These are phyloP conservation scores for Pollenia griseotomentosa DNA, from an alignment of 2,888 invertebrate genomes.

Conservation along the genomic window DNA sequence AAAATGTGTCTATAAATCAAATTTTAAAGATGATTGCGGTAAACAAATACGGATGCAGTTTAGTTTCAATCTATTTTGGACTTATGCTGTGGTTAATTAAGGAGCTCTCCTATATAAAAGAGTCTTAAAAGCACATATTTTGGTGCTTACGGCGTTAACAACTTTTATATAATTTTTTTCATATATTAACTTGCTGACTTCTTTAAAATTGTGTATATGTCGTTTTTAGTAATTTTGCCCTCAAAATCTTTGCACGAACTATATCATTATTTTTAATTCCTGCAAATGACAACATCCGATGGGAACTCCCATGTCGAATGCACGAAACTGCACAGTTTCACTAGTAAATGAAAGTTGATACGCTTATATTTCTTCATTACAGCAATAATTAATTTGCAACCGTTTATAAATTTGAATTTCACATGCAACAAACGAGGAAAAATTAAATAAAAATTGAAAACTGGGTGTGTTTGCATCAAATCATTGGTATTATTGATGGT, in stretches of 20 bases:
- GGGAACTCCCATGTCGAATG: constrained; percentile 7
- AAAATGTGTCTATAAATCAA: too few species aligned
- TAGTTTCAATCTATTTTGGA: too few species aligned
- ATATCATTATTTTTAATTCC: neutral
- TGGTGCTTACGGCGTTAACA: too few species aligned
- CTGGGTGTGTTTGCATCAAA: constrained; percentile 35
- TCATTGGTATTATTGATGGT: neutral
- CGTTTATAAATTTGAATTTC: constrained; percentile 32
- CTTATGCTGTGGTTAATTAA: too few species aligned
- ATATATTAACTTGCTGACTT: neutral
- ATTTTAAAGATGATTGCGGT: too few species aligned
- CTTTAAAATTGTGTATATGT: neutral
- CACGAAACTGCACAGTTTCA: constrained; percentile 16
- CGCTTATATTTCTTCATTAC: constrained; percentile 16
- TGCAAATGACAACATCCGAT: constrained; percentile 48
- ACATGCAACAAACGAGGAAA: constrained; percentile 27
- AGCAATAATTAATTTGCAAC: neutral
- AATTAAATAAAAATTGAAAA: neutral
- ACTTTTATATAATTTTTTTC: too few species aligned
- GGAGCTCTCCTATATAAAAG: too few species aligned
- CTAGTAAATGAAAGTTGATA: constrained; percentile 44
- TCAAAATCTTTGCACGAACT: neutral
- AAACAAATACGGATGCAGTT: too few species aligned
- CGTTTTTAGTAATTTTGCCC: neutral
- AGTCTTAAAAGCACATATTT: too few species aligned